Percentiles rank a stretch among this genome's conserved stretches.
phyloP scores from a whole-genome alignment of 2,797 vertebrate genomes.

The Triplophysa bombifrons region DNA sequence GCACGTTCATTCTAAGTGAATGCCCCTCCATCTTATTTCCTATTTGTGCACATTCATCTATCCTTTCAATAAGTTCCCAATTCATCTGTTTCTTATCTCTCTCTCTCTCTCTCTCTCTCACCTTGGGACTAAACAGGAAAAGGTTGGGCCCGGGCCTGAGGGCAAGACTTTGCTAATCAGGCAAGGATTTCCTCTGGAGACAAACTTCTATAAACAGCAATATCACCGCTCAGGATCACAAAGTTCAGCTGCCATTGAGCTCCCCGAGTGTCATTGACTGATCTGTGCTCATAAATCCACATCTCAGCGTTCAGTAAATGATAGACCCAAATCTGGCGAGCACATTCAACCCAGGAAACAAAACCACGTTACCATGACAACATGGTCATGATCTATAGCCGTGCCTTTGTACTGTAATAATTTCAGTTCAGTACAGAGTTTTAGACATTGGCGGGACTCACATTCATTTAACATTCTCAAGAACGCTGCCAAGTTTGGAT shows the following conservation, averaged over 20 bases:
- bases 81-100: slow-evolving; percentile 26
- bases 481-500: slow-evolving; percentile 27
- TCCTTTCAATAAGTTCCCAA: slow-evolving; percentile 12
- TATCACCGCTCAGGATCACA: slow-evolving; percentile 50
- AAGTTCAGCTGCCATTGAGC: slow-evolving; percentile 32
- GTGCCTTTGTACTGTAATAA: neutral
- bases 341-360: neutral
- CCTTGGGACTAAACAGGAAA: slow-evolving; percentile 53
- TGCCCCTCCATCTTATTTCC: neutral
- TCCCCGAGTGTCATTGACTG: slow-evolving; percentile 47
- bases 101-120: slow-evolving; percentile 19
- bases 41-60: neutral
- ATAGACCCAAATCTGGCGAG: slow-evolving; percentile 1
- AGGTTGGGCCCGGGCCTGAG: slow-evolving; percentile 33
- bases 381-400: neutral
- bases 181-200: slow-evolving; percentile 53
- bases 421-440: neutral
- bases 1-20: neutral
- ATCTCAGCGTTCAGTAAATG: slow-evolving; percentile 21
- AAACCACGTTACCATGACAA: neutral
- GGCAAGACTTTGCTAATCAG: slow-evolving; percentile 59
- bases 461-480: slow-evolving; percentile 37
- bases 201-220: slow-evolving; percentile 51
- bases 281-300: slow-evolving; percentile 44
- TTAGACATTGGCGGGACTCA: neutral